Conservation (phyloP, 2,113 vertebrate species). For the Rattus norvegicus region DNA sequence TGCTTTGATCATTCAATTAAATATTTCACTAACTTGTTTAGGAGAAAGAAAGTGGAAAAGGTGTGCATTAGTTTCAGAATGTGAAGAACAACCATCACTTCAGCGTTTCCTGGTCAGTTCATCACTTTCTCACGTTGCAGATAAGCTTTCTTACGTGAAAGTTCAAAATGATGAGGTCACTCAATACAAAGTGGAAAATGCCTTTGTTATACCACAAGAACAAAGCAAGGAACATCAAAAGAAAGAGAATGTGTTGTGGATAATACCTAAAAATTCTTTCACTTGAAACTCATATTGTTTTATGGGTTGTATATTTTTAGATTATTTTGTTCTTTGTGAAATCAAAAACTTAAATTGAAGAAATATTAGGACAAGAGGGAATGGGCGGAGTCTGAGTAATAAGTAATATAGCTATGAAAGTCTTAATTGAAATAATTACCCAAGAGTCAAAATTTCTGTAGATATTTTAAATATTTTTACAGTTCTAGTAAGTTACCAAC, state of each 20-base stretch:
- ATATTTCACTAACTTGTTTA: slow-evolving; percentile 63
- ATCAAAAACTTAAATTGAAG: slow-evolving; percentile 85
- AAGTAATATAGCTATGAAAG: slow-evolving; percentile 83
- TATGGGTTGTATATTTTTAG: slow-evolving; percentile 78
- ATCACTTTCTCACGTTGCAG: slow-evolving; percentile 12
- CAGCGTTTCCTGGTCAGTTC: slow-evolving; percentile 59
- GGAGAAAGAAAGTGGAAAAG: not conserved
- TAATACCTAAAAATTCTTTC: slow-evolving; percentile 72
- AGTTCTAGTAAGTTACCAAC: slow-evolving; percentile 61
- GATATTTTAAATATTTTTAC: slow-evolving; percentile 50
- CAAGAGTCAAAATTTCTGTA: slow-evolving; percentile 59
- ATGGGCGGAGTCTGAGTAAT: slow-evolving; percentile 83
- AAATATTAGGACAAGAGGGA: slow-evolving; percentile 80
- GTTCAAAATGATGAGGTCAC: slow-evolving; percentile 64
- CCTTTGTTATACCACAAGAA: slow-evolving; percentile 44
- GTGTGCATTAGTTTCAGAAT: slow-evolving; percentile 61
- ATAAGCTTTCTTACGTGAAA: slow-evolving; percentile 60
- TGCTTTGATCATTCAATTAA: slow-evolving; percentile 42
- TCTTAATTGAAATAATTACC: slow-evolving; percentile 76
- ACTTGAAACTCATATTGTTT: slow-evolving; percentile 73
- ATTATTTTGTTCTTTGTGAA: slow-evolving; percentile 81
- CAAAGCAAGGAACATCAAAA: slow-evolving; percentile 1
- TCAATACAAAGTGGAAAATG: slow-evolving; percentile 64
- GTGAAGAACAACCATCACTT: slow-evolving; percentile 63
- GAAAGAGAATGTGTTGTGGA: slow-evolving; percentile 19